These are phyloP conservation scores for Xerus rutilus DNA, from an alignment of 2,797 vertebrate species.

Conservation along the genomic window DNA sequence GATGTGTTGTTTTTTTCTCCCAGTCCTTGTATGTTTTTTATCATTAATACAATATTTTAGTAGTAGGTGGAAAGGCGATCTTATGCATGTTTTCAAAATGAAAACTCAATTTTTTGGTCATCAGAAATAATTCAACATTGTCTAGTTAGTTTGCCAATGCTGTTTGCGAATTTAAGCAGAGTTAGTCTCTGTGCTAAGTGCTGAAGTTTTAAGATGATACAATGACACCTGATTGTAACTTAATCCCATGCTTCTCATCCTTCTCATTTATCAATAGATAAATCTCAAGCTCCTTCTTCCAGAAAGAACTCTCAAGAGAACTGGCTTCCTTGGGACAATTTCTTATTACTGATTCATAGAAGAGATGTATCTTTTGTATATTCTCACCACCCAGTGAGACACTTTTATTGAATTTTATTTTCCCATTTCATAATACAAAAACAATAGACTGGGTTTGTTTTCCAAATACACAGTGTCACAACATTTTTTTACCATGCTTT, in stretches of 20 bases:
- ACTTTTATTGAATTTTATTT: slow-evolving; percentile 44
- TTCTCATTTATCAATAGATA: background rate
- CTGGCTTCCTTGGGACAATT: background rate
- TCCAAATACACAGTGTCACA: background rate
- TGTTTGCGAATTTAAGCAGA: background rate
- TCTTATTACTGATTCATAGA: slow-evolving; percentile 16
- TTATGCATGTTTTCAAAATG: slow-evolving; percentile 30
- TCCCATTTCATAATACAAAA: background rate
- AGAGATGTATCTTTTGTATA: background rate
- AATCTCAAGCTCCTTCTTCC: background rate
- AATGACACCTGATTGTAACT: background rate
- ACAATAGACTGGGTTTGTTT: background rate
- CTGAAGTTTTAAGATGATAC: background rate
- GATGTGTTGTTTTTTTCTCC: background rate
- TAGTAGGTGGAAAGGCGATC: background rate
- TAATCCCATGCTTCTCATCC: background rate
- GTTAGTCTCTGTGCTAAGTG: background rate
- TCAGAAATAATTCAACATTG: background rate
- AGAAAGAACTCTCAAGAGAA: slow-evolving; percentile 21
- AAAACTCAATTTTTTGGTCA: background rate
- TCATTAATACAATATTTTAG: slow-evolving; percentile 21
- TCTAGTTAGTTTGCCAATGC: background rate
- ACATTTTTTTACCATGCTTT: background rate
- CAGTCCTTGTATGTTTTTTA: background rate
- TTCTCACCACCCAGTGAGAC: background rate